These are phyloP conservation scores for Dermatophagoides farinae DNA, from an alignment of 1,140 invertebrate species.

Conservation along the genomic window DNA sequence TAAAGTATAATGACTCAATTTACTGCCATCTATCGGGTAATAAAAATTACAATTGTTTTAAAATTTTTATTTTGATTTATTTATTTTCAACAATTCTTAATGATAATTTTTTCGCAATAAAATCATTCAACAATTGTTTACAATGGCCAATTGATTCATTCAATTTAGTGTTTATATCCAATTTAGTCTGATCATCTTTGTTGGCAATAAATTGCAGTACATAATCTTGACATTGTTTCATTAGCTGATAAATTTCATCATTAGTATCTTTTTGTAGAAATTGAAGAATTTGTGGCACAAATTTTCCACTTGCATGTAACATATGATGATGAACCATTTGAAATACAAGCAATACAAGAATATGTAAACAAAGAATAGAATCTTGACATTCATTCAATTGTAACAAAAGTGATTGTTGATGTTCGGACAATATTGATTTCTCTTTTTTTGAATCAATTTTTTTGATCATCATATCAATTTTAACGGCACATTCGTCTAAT, in stretches of 20 bases:
- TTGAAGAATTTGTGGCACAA: constrained; percentile 54
- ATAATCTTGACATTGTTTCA: constrained; percentile 49
- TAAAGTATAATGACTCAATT: no score
- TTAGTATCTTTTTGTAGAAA: constrained; percentile 47
- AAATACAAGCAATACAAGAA: constrained; percentile 56
- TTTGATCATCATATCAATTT: constrained; percentile 58
- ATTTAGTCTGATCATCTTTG: constrained; percentile 26
- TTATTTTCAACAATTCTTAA: no score
- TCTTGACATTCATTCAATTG: constrained; percentile 46
- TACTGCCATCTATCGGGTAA: no score
- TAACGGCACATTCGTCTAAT: constrained; percentile 38
- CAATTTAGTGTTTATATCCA: constrained; percentile 22
- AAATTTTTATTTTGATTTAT: no score
- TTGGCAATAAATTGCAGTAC: constrained; percentile 39
- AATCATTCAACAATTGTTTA: no score
- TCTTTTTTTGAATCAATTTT: constrained; percentile 76
- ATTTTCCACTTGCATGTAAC: constrained; percentile 71
- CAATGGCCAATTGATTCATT: background rate
- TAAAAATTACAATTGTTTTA: no score
- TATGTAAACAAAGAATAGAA: constrained; percentile 58
- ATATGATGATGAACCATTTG: constrained; percentile 51
- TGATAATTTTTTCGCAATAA: no score
- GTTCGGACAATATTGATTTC: constrained; percentile 45
- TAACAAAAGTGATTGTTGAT: constrained; percentile 55
- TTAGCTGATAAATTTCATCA: constrained; percentile 35